Evolutionary conservation across 2,113 vertebrate genomes (phyloP).

Genomic region (Chloroceryle aenea): DNA sequence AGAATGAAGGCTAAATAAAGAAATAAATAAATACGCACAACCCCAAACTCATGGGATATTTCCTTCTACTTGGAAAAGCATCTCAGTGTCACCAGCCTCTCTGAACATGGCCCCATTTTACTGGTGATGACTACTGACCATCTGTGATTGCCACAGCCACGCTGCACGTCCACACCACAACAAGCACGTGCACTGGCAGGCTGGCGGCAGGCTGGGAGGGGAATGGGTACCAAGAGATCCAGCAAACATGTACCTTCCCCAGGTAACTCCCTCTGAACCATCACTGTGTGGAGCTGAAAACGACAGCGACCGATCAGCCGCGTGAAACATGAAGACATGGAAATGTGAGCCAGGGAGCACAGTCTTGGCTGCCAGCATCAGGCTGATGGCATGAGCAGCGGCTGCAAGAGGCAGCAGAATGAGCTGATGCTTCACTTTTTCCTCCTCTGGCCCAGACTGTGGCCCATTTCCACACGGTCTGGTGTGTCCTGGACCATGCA

Average conservation of each 20-base stretch:
- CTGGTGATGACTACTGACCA: background rate
- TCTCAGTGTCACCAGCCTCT: background rate
- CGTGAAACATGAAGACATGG: background rate
- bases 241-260: background rate
- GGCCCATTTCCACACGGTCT: background rate
- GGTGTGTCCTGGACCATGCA: background rate
- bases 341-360: constrained; percentile 4
- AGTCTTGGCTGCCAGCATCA: background rate
- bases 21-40: background rate
- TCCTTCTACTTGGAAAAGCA: background rate
- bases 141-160: background rate
- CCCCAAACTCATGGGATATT: background rate
- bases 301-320: background rate
- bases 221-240: background rate
- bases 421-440: background rate
- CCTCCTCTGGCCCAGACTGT: background rate
- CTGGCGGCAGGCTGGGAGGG: background rate
- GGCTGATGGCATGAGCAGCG: background rate
- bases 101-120: background rate
- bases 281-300: background rate
- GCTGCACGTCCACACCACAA: background rate
- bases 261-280: background rate
- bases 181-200: accelerated
- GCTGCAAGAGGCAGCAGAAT: background rate
- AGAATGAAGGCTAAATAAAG: background rate